Base-by-base conservation (phyloP, 2,113 vertebrate genomes). In the Corvus hawaiiensis region DNA sequence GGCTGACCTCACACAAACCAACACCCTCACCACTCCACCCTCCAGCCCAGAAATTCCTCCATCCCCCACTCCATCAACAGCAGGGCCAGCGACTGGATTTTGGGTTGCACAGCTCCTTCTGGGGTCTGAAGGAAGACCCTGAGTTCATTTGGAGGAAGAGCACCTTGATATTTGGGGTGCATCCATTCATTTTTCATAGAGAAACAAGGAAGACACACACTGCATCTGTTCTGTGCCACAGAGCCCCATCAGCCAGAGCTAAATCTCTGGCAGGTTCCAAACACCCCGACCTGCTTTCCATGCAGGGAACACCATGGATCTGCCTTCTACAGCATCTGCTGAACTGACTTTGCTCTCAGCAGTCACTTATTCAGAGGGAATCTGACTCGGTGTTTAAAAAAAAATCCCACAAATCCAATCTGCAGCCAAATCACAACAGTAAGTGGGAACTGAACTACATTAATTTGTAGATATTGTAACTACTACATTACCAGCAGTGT, bases 181-280 rank as follows among this genome's bases (percentile, higher is more conserved):
- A 11, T 8, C 16, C 43, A 18, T 15, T 28, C 1, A 9, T 43
- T 75, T 67, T 52, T 39, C 2, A 0, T 5, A 18, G 55, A 73
- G 51, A 32, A 83, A 69, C 1, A 3, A 41, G n/a, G 10, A 15
- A 26, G 16, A 54, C 16, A 3, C 0, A 0, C 9, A 5, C 10
- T 0, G 0, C 1, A 3, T 6, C 58, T 27, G 17, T 12, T 35
- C 23, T 18, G 76, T 2, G 37, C 7, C 51, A 7, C 0, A 7
- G 21, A 66, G 39, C 21, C 52, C 10, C 16, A 66, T 12, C 48
- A 22, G 52, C 9, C 59, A 19, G 0, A 58, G 30, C 46, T 15
- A 8, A 49, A 66, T 16, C 46, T 39, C 76, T 5, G 21, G 48
- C 1, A 4, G 46, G 13, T 20, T 46, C 84, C 48, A n/a, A 69